A percentile compares a stretch with the other conserved stretches of the same genome.
phyloP scores from a whole-genome alignment of 37 sponge, comb jelly and placozoan species.

The Cliona cf. orientalis region DNA sequence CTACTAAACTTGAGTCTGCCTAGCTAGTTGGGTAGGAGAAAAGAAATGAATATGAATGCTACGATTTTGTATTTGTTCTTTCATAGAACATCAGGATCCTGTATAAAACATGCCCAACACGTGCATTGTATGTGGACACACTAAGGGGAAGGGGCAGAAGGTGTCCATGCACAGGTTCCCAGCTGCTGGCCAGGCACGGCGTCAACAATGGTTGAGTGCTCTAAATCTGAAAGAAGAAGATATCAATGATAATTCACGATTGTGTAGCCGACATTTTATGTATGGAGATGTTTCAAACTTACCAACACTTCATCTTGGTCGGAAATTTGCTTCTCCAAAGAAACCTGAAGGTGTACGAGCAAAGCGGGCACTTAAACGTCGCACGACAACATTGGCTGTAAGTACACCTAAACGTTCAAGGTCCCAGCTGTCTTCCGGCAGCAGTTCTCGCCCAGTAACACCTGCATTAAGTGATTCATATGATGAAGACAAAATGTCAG shows the following conservation, averaged over 20 bases:
- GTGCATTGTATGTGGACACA: background rate
- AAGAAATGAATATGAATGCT: too few species aligned
- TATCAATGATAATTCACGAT: background rate
- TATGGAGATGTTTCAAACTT: constrained; percentile 9
- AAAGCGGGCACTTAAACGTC: background rate
- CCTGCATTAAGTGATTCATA: background rate
- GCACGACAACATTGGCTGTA: background rate
- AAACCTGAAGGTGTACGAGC: constrained; percentile 5
- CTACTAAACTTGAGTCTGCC: too few species aligned
- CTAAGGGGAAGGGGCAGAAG: background rate
- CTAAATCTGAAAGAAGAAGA: background rate
- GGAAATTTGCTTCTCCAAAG: constrained; percentile 25
- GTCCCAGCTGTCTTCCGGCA: too few species aligned
- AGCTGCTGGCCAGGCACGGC: background rate
- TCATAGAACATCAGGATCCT: too few species aligned
- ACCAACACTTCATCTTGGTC: constrained; percentile 5
- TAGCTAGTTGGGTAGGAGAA: too few species aligned
- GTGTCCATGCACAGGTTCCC: background rate
- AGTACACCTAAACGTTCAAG: too few species aligned
- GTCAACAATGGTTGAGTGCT: constrained; percentile 1
- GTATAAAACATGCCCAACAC: background rate
- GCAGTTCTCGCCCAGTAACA: background rate
- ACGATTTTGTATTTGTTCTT: too few species aligned
- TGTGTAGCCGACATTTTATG: constrained; percentile 34
- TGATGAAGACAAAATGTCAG: background rate